Evolutionary conservation across 1,140 invertebrate species (phyloP).

Genomic region (Proctacanthus coquilletti): DNA sequence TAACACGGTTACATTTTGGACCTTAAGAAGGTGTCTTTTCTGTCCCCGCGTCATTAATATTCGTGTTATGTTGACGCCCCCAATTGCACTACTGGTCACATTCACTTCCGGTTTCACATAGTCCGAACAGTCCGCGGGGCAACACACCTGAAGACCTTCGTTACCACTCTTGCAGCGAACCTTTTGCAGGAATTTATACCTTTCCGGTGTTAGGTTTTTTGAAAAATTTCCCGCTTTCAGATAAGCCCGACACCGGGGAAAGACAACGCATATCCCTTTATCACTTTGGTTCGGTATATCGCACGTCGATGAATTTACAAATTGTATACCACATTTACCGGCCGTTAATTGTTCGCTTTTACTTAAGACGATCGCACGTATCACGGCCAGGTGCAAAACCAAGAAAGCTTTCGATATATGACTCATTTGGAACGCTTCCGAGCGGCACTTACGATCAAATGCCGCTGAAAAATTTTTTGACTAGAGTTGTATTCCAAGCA

Average conservation of each 20-base stretch:
- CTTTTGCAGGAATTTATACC: slow-evolving; percentile 26
- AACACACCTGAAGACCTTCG: slow-evolving; percentile 14
- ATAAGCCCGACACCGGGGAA: slow-evolving; percentile 20
- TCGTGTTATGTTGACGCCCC: too few relatives aligned
- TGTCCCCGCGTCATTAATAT: slow-evolving; percentile 23
- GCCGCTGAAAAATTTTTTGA: too few relatives aligned
- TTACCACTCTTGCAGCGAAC: slow-evolving; percentile 18
- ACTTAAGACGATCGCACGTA: too few relatives aligned
- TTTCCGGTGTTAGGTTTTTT: slow-evolving; percentile 19
- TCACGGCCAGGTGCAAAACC: too few relatives aligned
- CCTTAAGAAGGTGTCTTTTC: slow-evolving; percentile 16
- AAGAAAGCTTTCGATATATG: too few relatives aligned
- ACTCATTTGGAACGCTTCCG: too few relatives aligned
- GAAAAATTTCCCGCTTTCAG: slow-evolving; percentile 16
- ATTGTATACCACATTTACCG: too few relatives aligned
- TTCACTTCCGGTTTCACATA: slow-evolving; percentile 24
- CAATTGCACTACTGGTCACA: slow-evolving; percentile 17
- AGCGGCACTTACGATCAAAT: too few relatives aligned
- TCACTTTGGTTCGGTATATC: slow-evolving; percentile 23
- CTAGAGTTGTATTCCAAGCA: too few relatives aligned
- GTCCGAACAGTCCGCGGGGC: slow-evolving; percentile 22
- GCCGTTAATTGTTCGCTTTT: too few relatives aligned
- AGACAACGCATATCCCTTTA: slow-evolving; percentile 17
- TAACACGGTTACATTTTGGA: slow-evolving; percentile 10
- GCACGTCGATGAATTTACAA: too few relatives aligned